These are phyloP conservation scores for Plebejus anna DNA, from an alignment of 2,888 invertebrate genomes.

Conservation along the genomic window DNA sequence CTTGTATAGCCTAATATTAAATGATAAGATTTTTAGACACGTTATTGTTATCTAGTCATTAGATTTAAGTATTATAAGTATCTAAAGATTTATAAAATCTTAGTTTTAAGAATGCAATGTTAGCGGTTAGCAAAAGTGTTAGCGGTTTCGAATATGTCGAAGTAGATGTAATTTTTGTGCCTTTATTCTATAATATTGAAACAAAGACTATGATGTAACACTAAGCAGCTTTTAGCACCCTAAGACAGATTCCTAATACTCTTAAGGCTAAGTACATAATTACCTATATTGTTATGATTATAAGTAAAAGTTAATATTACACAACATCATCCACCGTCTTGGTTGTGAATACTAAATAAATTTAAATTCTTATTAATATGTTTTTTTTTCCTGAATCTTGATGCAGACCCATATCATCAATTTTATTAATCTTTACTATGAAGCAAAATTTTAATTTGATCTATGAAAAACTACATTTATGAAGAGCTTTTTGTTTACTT, in stretches of 20 bases:
- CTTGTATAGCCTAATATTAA: conserved; percentile 60
- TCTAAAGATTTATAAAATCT: conserved; percentile 37
- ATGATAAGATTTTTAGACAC: conserved; percentile 50
- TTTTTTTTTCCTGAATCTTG: neutral
- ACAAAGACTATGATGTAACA: conserved; percentile 71
- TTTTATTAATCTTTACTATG: no score
- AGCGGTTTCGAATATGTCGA: neutral
- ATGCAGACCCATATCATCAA: no score
- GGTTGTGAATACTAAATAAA: conserved; percentile 31
- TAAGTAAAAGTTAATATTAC: conserved; percentile 40
- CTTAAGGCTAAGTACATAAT: conserved; percentile 42
- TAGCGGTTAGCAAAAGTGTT: conserved; percentile 22
- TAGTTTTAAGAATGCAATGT: conserved; percentile 28
- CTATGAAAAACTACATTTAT: no score
- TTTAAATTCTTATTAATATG: neutral
- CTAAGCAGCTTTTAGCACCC: conserved; percentile 56
- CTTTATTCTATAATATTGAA: conserved; percentile 47
- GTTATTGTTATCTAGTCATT: conserved; percentile 75
- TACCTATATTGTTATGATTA: conserved; percentile 43
- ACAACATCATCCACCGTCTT: conserved; percentile 32
- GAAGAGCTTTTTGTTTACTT: no score
- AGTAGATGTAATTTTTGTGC: conserved; percentile 27
- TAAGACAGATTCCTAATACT: conserved; percentile 77
- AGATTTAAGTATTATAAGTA: conserved; percentile 53
- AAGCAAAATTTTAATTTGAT: no score